Evolutionary conservation across 1,140 invertebrate species (phyloP), one percentile per base, ranked within the genome.

Genomic region (Hylyphantes graminicola): DNA sequence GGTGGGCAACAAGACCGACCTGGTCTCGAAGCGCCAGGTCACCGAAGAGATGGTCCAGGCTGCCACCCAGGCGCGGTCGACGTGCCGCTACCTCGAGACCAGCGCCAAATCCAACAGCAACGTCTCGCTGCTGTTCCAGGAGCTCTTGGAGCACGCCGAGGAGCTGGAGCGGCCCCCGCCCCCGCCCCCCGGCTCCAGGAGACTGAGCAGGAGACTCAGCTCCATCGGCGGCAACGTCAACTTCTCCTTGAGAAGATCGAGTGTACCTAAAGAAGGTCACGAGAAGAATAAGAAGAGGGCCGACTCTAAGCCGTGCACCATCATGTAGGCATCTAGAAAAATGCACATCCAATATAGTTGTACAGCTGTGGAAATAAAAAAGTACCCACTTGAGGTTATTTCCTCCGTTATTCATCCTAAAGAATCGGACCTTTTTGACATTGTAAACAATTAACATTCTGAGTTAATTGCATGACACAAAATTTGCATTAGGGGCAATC

Each of bases 1-100:
- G 12, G 96, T 97, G 4, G 96, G 94, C n/a, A 97, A 97, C 89
- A 97, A 97, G 90, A 91, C 93, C 21, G 96, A 97, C 89, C 89
- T 96, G 15, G 92, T 92, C 21, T 81, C 65, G n/a, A 92, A 93
- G 19, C 76, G 88, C 15, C 75, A 87, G 13, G 87, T 89, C 17
- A 77, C 86, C 5, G 70, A 73, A 17, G 88, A 89, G 61, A 73
- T 86, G 78, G 87, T 87, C 0, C 53, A 80, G 48, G 70, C 79
- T 9, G 86, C 84, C 65, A 85, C 85, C 4, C 72, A 79, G 12
- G 79, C 86, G 21, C 74, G 59, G 6, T 87, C 87, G 86, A 84
- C 87, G 54, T 87, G 87, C 55, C 85, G 86, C 2, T 89, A 89
- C 80, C 74, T 89, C 0, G 88, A 89, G 72, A 89, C 88, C 1